Evolutionary conservation across 2,113 vertebrate species (phyloP), one percentile per base, ranked within the genome.

Genomic region (Dinomys branickii): DNA sequence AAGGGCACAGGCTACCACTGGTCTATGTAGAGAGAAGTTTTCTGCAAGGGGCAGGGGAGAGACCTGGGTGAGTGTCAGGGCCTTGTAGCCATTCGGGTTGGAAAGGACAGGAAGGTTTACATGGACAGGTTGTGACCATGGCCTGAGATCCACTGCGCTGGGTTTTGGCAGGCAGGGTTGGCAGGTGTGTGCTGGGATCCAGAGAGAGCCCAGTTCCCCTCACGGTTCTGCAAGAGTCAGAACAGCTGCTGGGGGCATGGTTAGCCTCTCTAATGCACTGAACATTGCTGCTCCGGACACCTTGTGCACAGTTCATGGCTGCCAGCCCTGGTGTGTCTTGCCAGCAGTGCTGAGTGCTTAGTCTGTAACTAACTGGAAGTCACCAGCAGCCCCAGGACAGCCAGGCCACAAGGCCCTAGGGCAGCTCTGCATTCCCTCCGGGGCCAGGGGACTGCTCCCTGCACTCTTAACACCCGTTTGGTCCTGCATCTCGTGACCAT

Each of bases 341-440:
- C 19, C 47, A 35, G 38, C 17, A 26, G 0, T 8, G 13, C 67
- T 54, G 52, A 2, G 7, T 35, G 38, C 12, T 78, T 35, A 28
- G 24, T 58, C 82, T 7, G 0, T 24, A 20, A 28, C 69, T 50
- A 28, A 63, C 65, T 41, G 19, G 22, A 41, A 85, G 50, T 85
- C 87, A 59, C 35, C 22, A 7, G 88, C 35, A 4, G 11, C 5
- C 69, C 38, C 24, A 69, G 77, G 41, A 35, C 0, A 13, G n/a
- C 84, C 30, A 19, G 75, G 28, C 47, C 30, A 14, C 50, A 61
- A 80, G 65, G 41, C n/a, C 1, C 3, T 47, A 2, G 26, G 52
- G 59, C 13, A 0, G 33, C 4, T 2, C 61, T 13, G 0, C 3
- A 22, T 26, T 61, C 3, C 54, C 35, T 33, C 12, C 26, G 30